Evolutionary conservation across 2,888 invertebrate species (phyloP).

Genomic region (Apamea epomidion): DNA sequence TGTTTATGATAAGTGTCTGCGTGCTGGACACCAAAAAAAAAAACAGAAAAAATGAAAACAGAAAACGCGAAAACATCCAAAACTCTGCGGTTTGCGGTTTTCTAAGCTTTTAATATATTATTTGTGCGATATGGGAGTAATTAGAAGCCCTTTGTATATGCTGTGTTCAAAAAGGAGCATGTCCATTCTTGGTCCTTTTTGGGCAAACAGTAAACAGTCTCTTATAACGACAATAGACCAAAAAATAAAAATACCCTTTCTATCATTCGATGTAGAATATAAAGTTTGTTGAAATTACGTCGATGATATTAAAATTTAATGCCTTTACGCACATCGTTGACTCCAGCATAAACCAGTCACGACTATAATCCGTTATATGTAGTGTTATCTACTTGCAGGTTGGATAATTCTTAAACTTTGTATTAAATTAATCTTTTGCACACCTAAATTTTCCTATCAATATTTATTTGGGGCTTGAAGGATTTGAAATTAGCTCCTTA

Average conservation of each 20-base stretch:
- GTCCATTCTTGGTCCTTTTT: not conserved
- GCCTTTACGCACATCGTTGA: constrained; percentile 17
- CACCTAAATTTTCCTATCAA: not conserved
- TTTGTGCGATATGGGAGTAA: not conserved
- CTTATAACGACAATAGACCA: not conserved
- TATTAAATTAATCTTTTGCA: not conserved
- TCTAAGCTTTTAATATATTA: not conserved
- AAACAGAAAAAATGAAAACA: not conserved
- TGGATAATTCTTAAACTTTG: constrained; percentile 8
- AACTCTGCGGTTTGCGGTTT: not conserved
- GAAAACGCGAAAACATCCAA: not conserved
- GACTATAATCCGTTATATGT: not conserved
- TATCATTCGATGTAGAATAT: not conserved
- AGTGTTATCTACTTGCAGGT: not conserved
- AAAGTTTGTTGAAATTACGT: constrained; percentile 37
- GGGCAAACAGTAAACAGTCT: not conserved
- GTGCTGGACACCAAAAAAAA: not conserved
- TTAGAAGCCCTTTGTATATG: not conserved
- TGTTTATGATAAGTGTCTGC: not conserved
- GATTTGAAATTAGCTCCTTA: not conserved
- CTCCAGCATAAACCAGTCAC: constrained; percentile 3
- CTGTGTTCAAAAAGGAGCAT: not conserved
- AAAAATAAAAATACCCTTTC: not conserved
- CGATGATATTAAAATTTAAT: constrained; percentile 6
- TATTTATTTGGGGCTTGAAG: constrained; percentile 9